Evolutionary conservation across 2,797 vertebrate species (phyloP).

Genomic region (Hirundo rustica): DNA sequence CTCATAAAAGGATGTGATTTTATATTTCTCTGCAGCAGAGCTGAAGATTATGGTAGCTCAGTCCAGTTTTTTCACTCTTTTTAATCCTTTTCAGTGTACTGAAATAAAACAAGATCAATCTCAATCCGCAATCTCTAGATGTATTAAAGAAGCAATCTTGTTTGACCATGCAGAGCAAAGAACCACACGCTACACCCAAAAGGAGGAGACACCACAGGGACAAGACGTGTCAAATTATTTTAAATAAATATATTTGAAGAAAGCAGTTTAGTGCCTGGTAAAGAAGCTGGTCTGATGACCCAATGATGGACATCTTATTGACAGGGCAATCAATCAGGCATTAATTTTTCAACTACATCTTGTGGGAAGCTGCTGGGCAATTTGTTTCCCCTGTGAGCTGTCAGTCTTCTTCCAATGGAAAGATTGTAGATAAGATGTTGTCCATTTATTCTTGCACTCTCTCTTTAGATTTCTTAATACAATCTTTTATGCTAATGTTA

Average conservation of each 20-base stretch:
- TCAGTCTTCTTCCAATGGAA: rapidly evolving
- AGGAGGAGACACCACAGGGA: not conserved
- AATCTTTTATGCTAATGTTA: not conserved
- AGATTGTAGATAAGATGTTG: not conserved
- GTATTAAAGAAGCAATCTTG: not conserved
- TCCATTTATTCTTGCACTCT: not conserved
- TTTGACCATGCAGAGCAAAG: not conserved
- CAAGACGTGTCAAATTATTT: not conserved
- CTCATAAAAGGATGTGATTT: not conserved
- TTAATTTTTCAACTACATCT: not conserved
- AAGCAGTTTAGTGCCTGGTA: not conserved
- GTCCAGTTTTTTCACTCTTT: not conserved
- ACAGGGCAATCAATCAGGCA: not conserved
- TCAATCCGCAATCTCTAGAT: not conserved
- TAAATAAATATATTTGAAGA: not conserved
- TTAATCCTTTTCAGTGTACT: not conserved
- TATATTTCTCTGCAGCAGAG: not conserved
- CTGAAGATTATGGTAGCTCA: not conserved
- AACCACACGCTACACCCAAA: not conserved
- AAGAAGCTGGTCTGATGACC: not conserved
- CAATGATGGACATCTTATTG: not conserved
- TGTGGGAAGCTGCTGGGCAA: not conserved
- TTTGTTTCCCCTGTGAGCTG: not conserved
- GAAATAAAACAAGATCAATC: not conserved
- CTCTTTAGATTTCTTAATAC: not conserved